A percentile compares a stretch with the other conserved stretches of the same genome.
Conservation (phyloP, 2,888 invertebrate genomes). For the Hartigia nigra region DNA sequence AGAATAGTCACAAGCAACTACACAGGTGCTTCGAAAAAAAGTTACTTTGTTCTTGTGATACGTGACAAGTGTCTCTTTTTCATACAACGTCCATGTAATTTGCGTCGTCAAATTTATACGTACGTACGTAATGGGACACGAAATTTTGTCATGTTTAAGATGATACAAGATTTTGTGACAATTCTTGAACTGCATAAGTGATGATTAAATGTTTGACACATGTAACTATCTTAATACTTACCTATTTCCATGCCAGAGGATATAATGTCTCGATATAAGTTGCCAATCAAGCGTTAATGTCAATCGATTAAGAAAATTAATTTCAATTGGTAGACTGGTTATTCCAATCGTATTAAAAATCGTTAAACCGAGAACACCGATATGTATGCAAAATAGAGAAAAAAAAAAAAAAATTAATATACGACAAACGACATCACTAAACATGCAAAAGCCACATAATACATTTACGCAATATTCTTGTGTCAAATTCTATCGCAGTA, state of each 20-base stretch:
- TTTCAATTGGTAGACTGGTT: constrained; percentile 5
- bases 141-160: not conserved
- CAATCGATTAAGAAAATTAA: constrained; percentile 11
- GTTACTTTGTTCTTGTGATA: not conserved
- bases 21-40: not conserved
- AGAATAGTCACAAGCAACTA: not conserved
- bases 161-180: not conserved
- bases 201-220: not conserved
- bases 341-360: not conserved
- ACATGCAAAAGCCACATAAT: not conserved
- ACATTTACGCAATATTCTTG: not conserved
- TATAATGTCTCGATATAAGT: constrained; percentile 21
- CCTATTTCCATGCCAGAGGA: constrained; percentile 59
- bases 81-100: not conserved
- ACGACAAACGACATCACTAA: not conserved
- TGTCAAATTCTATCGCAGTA: not conserved
- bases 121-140: not conserved
- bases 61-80: not conserved
- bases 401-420: not conserved
- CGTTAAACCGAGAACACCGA: not conserved
- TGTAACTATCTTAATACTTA: constrained; percentile 39
- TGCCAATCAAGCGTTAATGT: constrained; percentile 1
- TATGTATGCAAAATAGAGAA: not conserved
- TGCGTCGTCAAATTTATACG: not conserved
- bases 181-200: not conserved